phyloP scores from a whole-genome alignment of 1,140 invertebrate species.

The Drosophila equinoxialis region DNA sequence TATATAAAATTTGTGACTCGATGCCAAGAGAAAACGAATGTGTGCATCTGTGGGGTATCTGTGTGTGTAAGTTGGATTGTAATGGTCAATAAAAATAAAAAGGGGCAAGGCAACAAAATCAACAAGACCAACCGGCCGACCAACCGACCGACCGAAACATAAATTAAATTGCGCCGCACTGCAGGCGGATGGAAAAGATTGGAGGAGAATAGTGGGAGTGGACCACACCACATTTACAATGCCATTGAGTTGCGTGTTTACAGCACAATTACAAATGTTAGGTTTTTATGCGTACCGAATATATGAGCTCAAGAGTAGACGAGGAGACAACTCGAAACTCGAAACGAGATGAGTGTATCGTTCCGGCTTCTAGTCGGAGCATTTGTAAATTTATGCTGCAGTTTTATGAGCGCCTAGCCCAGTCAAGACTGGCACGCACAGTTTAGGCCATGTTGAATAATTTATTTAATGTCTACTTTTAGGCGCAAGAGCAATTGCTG shows the following conservation, averaged over 20 bases:
- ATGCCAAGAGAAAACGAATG: conserved; percentile 18
- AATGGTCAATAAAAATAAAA: conserved; percentile 78
- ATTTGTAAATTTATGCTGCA: conserved; percentile 66
- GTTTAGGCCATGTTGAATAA: conserved; percentile 62
- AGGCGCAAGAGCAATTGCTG: conserved; percentile 67
- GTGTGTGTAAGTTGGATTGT: conserved; percentile 40
- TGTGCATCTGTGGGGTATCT: conserved; percentile 12
- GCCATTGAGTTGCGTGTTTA: conserved; percentile 80
- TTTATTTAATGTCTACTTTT: conserved; percentile 81
- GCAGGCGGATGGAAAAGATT: conserved; percentile 34
- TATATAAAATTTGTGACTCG: conserved; percentile 59
- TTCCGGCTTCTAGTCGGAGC: conserved; percentile 24
- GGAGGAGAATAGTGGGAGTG: conserved; percentile 20
- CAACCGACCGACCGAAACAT: conserved; percentile 52
- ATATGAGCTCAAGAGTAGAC: conserved; percentile 19
- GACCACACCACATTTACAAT: conserved; percentile 52
- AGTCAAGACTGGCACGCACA: conserved; percentile 36
- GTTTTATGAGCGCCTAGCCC: conserved; percentile 68
- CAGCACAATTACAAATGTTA: conserved; percentile 80
- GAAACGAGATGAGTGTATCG: not conserved
- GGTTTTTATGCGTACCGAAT: conserved; percentile 72
- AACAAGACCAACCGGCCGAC: conserved; percentile 75
- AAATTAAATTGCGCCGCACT: conserved; percentile 77
- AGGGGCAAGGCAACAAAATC: conserved; percentile 60
- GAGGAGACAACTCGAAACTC: not conserved